A percentile compares a stretch with the other conserved stretches of the same genome.
These are phyloP conservation scores for Melieria omissa DNA, from an alignment of 2,888 invertebrate genomes.

Conservation along the genomic window DNA sequence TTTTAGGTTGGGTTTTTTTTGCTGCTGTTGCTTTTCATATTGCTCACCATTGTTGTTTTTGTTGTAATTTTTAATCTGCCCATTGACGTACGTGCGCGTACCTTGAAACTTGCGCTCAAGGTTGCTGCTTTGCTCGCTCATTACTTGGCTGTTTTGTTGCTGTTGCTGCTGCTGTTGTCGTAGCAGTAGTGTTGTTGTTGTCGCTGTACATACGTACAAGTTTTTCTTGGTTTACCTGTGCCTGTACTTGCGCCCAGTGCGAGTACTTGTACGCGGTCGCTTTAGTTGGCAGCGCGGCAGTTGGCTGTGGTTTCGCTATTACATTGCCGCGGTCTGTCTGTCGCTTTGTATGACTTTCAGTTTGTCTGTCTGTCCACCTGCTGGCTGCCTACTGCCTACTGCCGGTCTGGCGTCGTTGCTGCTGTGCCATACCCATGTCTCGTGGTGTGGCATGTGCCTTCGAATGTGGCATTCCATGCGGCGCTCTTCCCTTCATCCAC, in stretches of 20 bases:
- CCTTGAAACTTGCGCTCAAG: slow-evolving; percentile 29
- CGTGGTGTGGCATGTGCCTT: slow-evolving; percentile 29
- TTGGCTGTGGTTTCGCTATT: not conserved
- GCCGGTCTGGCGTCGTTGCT: not conserved
- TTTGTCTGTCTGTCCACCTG: slow-evolving; percentile 6
- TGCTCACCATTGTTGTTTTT: too few species aligned
- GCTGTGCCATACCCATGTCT: slow-evolving; percentile 1
- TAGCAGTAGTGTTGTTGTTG: not conserved
- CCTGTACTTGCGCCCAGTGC: not conserved
- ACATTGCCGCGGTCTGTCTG: not conserved
- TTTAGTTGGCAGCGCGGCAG: not conserved
- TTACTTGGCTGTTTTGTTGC: not conserved
- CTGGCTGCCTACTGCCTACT: not conserved
- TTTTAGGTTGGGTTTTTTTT: too few species aligned
- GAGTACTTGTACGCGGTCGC: not conserved
- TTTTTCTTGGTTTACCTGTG: not conserved
- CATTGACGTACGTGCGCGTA: slow-evolving; percentile 25
- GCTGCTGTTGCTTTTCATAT: too few species aligned
- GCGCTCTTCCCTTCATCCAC: not conserved
- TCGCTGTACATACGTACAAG: not conserved
- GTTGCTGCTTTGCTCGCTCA: slow-evolving; percentile 15
- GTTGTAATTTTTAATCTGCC: not conserved
- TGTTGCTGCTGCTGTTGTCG: not conserved
- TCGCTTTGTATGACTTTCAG: slow-evolving; percentile 15
- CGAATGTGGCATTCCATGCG: not conserved